phyloP scores from a whole-genome alignment of 2,113 vertebrate genomes.

The Telmatochromis sp. region DNA sequence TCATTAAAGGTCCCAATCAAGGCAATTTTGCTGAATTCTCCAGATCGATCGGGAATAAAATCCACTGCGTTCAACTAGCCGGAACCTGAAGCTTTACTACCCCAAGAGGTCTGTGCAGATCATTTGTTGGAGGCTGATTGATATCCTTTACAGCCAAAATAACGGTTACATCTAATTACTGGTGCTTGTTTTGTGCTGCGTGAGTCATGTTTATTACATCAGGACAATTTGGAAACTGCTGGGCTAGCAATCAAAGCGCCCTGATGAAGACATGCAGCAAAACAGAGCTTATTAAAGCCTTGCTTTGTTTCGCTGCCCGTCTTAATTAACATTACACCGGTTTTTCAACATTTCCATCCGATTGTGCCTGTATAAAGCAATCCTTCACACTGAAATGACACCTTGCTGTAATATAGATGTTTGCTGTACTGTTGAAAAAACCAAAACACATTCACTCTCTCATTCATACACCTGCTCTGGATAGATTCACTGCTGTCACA shows the following conservation, averaged over 20 bases:
- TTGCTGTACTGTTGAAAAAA: neutral
- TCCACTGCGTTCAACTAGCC: neutral
- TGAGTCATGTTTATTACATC: neutral
- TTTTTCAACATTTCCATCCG: neutral
- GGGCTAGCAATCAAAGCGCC: neutral
- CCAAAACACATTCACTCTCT: neutral
- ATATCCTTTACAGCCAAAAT: neutral
- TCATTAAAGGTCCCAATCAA: constrained; percentile 8
- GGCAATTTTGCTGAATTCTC: neutral
- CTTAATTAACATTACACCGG: neutral
- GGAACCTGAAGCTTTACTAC: neutral
- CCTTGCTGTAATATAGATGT: neutral
- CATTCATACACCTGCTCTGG: neutral
- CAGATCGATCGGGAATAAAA: neutral
- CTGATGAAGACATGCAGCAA: neutral
- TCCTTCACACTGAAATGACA: neutral
- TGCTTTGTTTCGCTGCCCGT: neutral
- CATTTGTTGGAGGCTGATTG: neutral
- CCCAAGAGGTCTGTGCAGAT: neutral
- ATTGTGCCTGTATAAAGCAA: neutral
- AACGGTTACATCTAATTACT: neutral
- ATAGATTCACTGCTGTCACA: neutral
- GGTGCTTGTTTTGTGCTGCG: neutral
- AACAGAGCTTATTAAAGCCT: neutral
- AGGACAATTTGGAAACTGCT: neutral